Base-by-base conservation (phyloP, 2,797 vertebrate species). In the Acestrorhynchus altus region DNA sequence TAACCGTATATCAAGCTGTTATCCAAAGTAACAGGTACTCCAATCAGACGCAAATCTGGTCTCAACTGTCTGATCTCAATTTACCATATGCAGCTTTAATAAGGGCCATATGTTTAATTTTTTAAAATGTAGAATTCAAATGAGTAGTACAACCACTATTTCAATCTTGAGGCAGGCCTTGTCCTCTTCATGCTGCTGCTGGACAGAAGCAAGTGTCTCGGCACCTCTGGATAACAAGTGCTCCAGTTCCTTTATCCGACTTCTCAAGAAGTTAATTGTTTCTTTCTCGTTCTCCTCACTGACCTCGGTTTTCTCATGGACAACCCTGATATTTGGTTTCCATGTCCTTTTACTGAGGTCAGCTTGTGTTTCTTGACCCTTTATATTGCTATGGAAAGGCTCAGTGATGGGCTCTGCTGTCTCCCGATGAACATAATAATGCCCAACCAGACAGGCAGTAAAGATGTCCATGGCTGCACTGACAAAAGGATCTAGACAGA, bases 241-340 rank as follows among this genome's bases (percentile, higher is more conserved):
- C 85, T 93, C 88, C 78, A 91, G 88, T 26, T 90, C 88, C 72
- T 78, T 46, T 83, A 88, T 87, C 74, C 77, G 72, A 31, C 46
- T 51, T 39, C 78, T 87, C 39, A 90, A 72, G 35, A 0, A 47
- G 15, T 16, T 69, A 65, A 81, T 64, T 8, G 18, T 18, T 9
- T 68, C 68, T 1, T 22, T 35, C 1, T 68, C 66, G 57, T 79
- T 44, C 10, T 1, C 9, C 51, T 68, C 79, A 22, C 7, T 1
- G 5, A 20, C 12, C 4, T 77, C 72, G 0, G 69, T 8, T 22
- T 69, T 80, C 20, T 59, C 10, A 1, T n/a, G 46, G 1, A 6
- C 31, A 35, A 35, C 31, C 31, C 35, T 56, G 20, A 31, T 65
- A 4, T 42, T 60, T 12, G 67, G 35, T 56, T 83, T 72, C 0